phyloP scores from a whole-genome alignment of 2,797 vertebrate genomes.

The Lemur catta region DNA sequence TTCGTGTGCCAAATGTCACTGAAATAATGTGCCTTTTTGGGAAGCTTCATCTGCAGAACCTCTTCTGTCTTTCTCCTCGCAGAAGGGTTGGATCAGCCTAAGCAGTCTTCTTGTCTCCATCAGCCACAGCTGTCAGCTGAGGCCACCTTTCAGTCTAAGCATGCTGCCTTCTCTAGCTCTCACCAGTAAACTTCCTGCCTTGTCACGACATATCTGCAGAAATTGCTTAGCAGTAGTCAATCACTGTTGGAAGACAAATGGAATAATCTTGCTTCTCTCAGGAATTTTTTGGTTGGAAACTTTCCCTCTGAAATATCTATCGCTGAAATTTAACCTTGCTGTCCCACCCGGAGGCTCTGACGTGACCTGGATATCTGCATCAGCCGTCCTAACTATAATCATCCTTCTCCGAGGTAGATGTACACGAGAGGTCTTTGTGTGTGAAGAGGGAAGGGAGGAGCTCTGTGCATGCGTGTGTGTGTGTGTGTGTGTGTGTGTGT shows the following conservation, averaged over 20 bases:
- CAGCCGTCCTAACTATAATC: background rate
- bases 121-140: background rate
- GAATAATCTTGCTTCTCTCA: background rate
- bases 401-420: background rate
- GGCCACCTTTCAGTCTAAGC: background rate
- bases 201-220: background rate
- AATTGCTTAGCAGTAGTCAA: background rate
- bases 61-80: background rate
- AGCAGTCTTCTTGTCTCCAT: background rate
- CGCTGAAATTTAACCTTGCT: background rate
- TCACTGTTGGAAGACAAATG: background rate
- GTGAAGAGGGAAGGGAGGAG: background rate
- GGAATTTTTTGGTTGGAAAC: background rate
- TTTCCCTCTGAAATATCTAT: background rate
- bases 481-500: too few species aligned
- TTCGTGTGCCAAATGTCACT: background rate
- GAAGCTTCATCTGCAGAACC: background rate
- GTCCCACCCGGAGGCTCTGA: background rate
- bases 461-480: background rate
- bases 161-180: background rate
- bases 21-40: background rate
- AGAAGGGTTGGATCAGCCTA: background rate
- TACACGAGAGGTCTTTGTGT: background rate
- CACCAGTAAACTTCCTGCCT: background rate
- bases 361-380: background rate